Conservation (phyloP, 2,888 invertebrate species). For the Timandra comae region DNA sequence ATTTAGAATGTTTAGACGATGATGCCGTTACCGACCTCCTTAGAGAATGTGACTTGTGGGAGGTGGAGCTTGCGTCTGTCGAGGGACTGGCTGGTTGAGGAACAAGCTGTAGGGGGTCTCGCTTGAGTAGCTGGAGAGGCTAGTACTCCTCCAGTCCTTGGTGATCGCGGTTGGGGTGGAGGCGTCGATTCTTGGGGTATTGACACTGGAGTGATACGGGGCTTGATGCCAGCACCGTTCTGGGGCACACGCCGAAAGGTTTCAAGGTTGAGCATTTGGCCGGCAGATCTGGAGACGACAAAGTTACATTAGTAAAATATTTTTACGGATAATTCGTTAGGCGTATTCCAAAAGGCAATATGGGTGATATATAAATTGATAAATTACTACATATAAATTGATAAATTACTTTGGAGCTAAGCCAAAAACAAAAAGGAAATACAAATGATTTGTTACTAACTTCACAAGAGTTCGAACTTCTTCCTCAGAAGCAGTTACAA, state of each 20-base stretch:
- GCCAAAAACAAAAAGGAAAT: too few relatives aligned
- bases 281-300: conserved; percentile 80
- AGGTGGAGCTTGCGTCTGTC: conserved; percentile 82
- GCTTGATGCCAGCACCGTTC: conserved; percentile 50
- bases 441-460: conserved; percentile 60
- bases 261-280: conserved; percentile 82
- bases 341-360: too few relatives aligned
- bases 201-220: conserved; percentile 45
- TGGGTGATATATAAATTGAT: too few relatives aligned
- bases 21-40: conserved; percentile 94
- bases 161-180: conserved; percentile 60
- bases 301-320: too few relatives aligned
- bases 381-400: too few relatives aligned
- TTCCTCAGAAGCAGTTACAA: conserved; percentile 86
- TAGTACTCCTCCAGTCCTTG: conserved; percentile 44
- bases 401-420: too few relatives aligned
- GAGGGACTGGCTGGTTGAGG: conserved; percentile 78
- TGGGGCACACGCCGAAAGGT: conserved; percentile 80
- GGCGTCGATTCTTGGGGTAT: conserved; percentile 60
- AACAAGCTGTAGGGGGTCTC: conserved; percentile 83
- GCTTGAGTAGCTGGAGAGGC: conserved; percentile 61
- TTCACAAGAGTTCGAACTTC: conserved; percentile 81
- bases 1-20: conserved; percentile 77
- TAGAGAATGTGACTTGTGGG: conserved; percentile 90
- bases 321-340: too few relatives aligned